Base-by-base conservation (phyloP, 2,888 invertebrate species). In the Euclidia mi region DNA sequence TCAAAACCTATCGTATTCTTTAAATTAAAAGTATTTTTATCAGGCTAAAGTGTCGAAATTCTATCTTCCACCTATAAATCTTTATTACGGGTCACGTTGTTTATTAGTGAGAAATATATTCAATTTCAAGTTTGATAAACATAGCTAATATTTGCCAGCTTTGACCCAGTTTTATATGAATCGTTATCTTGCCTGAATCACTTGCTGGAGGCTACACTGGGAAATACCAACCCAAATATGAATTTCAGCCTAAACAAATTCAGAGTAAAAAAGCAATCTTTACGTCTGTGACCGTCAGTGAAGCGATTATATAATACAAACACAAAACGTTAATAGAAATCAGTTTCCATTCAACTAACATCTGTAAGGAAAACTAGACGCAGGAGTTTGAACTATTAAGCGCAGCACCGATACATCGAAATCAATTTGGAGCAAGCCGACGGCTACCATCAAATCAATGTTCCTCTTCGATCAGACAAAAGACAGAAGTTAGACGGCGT, bases 401-500 rank as follows among this genome's bases (percentile, higher is more conserved):
- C 15, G 20, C 29, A 34, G 14, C 28, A 15, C 15, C 9, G 25
- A 44, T 43, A 32, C 6, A 35, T 17, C 37, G 20, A 17, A 48
- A 57, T 48, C 59, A 58, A 66, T 60, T 63, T 71, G 12, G 66
- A 64, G 59, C 40, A 51, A 35, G 46, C 32, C 55, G 45, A 31
- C 45, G 53, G 28, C 59, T 73, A 57, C 57, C 50, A 73, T 69
- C 65, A 65, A 70, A 73, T 74, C 55, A 50, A 69, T 58, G 60
- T 77, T 64, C 56, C 46, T 67, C 41, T 46, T 37, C 46, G 49
- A 58, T 62, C 65, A 71, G 60, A 74, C 67, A 66, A 76, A 65
- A 76, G 71, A 74, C 71, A 68, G 73, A 79, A 82, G 78, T 81
- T 79, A 61, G 71, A 59, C 52, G 62, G 59, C 56, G 62, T 44